These are phyloP conservation scores for Alectura lathami DNA, from an alignment of 2,113 vertebrate species.

Conservation along the genomic window DNA sequence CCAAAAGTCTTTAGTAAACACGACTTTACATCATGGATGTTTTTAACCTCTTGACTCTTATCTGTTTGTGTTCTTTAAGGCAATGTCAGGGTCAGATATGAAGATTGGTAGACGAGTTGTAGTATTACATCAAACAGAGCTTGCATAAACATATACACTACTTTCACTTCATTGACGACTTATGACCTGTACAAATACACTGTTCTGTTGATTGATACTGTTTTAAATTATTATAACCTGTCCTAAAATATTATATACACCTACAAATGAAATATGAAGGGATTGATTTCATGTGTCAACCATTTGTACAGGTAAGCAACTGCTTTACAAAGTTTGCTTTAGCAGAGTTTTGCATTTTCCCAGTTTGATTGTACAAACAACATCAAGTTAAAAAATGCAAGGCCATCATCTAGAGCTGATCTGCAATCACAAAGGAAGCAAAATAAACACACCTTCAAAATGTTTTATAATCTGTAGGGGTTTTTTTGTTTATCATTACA, in stretches of 20 bases:
- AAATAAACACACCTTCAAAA: neutral
- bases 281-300: neutral
- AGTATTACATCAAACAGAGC: conserved; percentile 50
- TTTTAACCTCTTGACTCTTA: conserved; percentile 42
- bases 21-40: neutral
- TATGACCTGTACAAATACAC: neutral
- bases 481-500: neutral
- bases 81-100: conserved; percentile 21
- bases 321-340: neutral
- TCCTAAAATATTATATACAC: neutral
- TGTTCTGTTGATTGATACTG: neutral
- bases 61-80: conserved; percentile 47
- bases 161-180: neutral
- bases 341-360: neutral
- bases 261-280: neutral
- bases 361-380: neutral
- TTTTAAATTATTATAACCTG: neutral
- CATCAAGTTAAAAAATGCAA: neutral
- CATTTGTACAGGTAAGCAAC: neutral
- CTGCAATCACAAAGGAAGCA: neutral
- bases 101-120: conserved; percentile 10
- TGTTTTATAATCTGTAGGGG: neutral
- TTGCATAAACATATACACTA: neutral
- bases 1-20: conserved; percentile 22
- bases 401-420: neutral